These are phyloP conservation scores for Erpobdella octoculata DNA, from an alignment of 2,888 invertebrate genomes.

Conservation along the genomic window DNA sequence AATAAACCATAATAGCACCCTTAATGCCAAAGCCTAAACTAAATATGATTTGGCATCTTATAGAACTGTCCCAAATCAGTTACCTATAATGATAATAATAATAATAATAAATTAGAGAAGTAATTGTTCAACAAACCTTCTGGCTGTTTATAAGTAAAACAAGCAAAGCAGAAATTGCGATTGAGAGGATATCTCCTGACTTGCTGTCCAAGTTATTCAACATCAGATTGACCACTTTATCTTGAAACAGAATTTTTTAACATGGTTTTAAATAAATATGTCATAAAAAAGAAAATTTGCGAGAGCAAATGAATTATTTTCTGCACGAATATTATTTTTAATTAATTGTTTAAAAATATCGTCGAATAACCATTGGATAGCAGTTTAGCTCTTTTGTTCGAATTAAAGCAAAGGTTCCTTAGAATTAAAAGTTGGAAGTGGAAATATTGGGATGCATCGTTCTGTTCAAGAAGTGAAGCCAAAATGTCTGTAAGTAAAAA, in stretches of 20 bases:
- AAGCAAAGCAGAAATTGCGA: conserved; percentile 45
- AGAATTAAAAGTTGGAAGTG: neutral
- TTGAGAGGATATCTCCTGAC: conserved; percentile 37
- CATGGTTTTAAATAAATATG: neutral
- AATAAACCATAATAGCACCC: too few species aligned
- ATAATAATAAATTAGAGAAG: neutral
- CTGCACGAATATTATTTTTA: too few species aligned
- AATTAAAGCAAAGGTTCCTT: conserved; percentile 48
- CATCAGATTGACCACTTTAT: conserved; percentile 43
- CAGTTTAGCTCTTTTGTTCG: conserved; percentile 47
- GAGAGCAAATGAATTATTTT: too few species aligned
- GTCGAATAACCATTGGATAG: conserved; percentile 44
- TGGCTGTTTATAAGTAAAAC: conserved; percentile 47
- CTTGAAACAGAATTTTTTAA: conserved; percentile 34
- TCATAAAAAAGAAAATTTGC: neutral
- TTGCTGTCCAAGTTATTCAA: conserved; percentile 41
- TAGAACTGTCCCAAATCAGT: too few species aligned
- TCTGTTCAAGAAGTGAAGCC: too few species aligned
- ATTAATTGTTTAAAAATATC: too few species aligned
- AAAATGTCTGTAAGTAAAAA: neutral
- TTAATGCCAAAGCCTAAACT: too few species aligned
- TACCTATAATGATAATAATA: neutral
- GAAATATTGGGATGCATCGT: neutral
- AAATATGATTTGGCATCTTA: too few species aligned
- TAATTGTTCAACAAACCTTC: conserved; percentile 41